Conservation (phyloP, 2,113 vertebrate genomes). For the Sinocyclocheilus rhinocerous region DNA sequence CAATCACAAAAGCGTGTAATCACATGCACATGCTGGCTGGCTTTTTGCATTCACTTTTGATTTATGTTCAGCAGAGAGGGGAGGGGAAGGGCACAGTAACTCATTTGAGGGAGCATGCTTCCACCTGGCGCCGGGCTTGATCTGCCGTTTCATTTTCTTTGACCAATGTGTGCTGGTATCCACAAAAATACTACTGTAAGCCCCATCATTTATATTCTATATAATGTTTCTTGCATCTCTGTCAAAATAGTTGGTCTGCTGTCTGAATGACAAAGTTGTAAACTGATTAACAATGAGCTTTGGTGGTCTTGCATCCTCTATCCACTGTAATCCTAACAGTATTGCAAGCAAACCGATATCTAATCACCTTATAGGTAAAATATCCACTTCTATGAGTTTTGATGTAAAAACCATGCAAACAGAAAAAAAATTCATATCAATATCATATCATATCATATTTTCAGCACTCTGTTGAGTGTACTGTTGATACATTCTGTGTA, state of each 20-base stretch:
- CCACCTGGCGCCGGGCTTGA: background rate
- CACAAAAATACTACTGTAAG: background rate
- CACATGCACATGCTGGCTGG: too few relatives aligned
- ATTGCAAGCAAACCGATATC: background rate
- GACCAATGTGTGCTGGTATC: background rate
- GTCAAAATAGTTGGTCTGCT: background rate
- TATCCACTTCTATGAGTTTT: too few relatives aligned
- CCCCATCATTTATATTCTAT: background rate
- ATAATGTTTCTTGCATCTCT: background rate
- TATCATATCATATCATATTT: too few relatives aligned
- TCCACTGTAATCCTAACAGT: background rate
- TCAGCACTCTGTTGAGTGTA: too few relatives aligned
- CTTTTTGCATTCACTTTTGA: too few relatives aligned
- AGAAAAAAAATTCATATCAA: too few relatives aligned
- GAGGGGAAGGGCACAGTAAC: too few relatives aligned
- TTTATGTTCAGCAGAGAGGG: too few relatives aligned
- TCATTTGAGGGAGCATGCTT: background rate
- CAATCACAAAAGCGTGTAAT: too few relatives aligned
- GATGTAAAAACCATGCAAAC: too few relatives aligned
- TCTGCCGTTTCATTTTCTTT: background rate
- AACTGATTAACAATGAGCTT: background rate
- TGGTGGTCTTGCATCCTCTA: background rate
- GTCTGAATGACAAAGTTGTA: background rate
- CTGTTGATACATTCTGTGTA: too few relatives aligned
- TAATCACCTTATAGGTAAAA: too few relatives aligned